These are phyloP conservation scores for Circaetus cinerascens DNA, from an alignment of 2,113 vertebrate species.

Conservation along the genomic window DNA sequence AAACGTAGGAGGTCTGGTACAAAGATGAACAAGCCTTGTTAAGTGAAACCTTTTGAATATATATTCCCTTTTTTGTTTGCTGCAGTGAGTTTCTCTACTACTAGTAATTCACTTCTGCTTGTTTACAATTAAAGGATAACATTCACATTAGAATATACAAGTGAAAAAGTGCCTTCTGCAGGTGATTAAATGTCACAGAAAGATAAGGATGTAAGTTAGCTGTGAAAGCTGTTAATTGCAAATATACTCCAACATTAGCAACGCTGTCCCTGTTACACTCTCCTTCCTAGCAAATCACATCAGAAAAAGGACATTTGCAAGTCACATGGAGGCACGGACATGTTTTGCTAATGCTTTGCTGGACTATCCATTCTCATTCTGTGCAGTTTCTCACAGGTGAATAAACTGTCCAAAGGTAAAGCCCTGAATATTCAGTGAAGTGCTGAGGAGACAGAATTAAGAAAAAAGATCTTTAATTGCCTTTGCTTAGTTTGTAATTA, in stretches of 20 bases:
- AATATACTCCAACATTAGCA: not conserved
- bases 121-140: conserved; percentile 68
- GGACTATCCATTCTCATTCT: not conserved
- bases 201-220: conserved; percentile 3
- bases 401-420: not conserved
- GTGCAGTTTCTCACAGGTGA: not conserved
- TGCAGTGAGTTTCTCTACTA: conserved; percentile 24
- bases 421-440: not conserved
- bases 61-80: conserved; percentile 34
- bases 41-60: conserved; percentile 60
- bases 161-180: conserved; percentile 57
- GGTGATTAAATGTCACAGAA: conserved; percentile 43
- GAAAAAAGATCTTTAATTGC: not conserved
- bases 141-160: conserved; percentile 30
- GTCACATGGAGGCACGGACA: not conserved
- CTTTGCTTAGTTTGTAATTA: not conserved
- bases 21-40: conserved; percentile 20
- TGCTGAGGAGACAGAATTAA: not conserved
- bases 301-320: not conserved
- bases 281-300: not conserved
- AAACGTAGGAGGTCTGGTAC: conserved; percentile 30
- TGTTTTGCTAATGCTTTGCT: not conserved
- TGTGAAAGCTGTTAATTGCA: conserved; percentile 43
- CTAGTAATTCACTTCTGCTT: conserved; percentile 41
- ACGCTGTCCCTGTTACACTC: not conserved